Conservation (phyloP, 2,797 vertebrate genomes). For the Gymnoscopelus microlampas region DNA sequence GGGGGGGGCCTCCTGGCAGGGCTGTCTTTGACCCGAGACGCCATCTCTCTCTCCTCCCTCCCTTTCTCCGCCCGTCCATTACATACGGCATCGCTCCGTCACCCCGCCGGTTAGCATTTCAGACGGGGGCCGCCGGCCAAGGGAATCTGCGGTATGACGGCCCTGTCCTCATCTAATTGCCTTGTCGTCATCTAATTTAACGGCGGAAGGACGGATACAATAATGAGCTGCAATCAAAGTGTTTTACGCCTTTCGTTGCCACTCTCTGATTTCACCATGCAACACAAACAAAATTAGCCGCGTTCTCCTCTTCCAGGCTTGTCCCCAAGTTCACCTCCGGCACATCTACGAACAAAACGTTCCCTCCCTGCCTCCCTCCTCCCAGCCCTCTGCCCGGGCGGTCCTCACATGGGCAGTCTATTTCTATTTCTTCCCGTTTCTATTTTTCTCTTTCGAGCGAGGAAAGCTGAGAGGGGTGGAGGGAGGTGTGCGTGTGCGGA, state of each 20-base stretch:
- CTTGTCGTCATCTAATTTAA: constrained; percentile 8
- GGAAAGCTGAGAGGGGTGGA: too few relatives aligned
- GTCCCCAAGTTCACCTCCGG: constrained; percentile 52
- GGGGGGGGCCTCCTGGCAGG: constrained; percentile 63
- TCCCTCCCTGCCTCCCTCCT: constrained; percentile 25
- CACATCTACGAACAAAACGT: constrained; percentile 42
- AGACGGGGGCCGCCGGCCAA: neutral
- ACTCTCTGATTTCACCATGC: constrained; percentile 50
- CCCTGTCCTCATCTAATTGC: constrained; percentile 20
- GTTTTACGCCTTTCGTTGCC: constrained; percentile 30
- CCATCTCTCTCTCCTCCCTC: constrained; percentile 5
- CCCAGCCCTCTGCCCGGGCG: constrained; percentile 22
- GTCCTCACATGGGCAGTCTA: too few relatives aligned
- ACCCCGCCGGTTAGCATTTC: neutral
- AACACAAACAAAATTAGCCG: constrained; percentile 48
- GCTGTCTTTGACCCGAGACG: constrained; percentile 66
- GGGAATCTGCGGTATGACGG: constrained; percentile 10
- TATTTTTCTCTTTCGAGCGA: too few relatives aligned
- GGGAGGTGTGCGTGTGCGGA: too few relatives aligned
- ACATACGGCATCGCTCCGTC: neutral
- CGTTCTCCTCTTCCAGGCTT: constrained; percentile 28
- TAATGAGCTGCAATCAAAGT: constrained; percentile 36
- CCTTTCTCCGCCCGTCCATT: neutral
- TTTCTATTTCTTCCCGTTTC: too few relatives aligned
- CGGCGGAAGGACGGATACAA: constrained; percentile 14